These are phyloP conservation scores for Penaeus monodon DNA, from an alignment of 2,888 invertebrate genomes.

Conservation along the genomic window DNA sequence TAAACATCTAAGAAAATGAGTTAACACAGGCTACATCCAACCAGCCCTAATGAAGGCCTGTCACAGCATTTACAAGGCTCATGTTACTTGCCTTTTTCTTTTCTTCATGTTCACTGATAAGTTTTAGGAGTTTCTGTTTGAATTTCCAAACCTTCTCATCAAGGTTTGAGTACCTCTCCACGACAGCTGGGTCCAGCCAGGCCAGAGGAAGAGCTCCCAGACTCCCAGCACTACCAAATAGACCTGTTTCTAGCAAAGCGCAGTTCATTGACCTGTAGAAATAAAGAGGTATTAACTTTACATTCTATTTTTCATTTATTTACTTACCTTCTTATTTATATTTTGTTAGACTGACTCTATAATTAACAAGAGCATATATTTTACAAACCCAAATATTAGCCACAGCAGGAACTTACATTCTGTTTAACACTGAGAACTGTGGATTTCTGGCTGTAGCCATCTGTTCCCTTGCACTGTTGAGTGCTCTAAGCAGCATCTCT, in stretches of 20 bases:
- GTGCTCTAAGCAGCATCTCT: conserved; percentile 1
- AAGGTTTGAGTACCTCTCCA: conserved; percentile 18
- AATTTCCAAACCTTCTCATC: conserved; percentile 39
- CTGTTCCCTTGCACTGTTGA: conserved; percentile 31
- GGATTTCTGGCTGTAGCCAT: conserved; percentile 39
- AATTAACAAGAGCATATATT: background rate
- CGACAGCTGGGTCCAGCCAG: conserved; percentile 37
- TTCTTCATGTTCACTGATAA: conserved; percentile 34
- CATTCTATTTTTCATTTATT: background rate
- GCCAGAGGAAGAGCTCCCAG: conserved; percentile 37
- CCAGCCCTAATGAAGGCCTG: no score
- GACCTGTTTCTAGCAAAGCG: conserved; percentile 38
- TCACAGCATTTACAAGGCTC: background rate
- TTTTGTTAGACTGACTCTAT: background rate
- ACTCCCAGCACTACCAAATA: conserved; percentile 46
- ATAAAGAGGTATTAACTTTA: no score
- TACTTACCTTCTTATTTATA: background rate
- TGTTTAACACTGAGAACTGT: conserved; percentile 42
- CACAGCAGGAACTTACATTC: conserved; percentile 25
- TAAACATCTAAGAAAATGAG: no score
- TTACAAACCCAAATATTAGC: background rate
- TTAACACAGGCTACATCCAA: no score
- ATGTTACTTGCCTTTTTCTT: conserved; percentile 53
- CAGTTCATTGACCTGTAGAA: conserved; percentile 35
- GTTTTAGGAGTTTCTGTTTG: conserved; percentile 33